Evolutionary conservation across 2,797 vertebrate genomes (phyloP).

Genomic region (Myotis findleyi): DNA sequence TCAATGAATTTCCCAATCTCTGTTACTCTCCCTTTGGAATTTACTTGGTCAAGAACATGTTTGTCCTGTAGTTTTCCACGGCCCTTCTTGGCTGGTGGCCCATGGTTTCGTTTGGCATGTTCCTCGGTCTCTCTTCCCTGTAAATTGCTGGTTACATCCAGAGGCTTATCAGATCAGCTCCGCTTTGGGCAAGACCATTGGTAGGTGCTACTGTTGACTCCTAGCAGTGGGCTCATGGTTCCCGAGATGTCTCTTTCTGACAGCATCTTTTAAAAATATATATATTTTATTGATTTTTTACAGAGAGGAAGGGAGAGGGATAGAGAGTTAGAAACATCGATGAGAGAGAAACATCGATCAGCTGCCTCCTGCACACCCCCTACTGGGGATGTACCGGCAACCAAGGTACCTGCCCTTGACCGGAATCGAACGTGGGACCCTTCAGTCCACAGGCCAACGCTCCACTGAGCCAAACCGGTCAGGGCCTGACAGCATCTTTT

Average conservation of each 20-base stretch:
- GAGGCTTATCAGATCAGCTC: not conserved
- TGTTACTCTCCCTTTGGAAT: not conserved
- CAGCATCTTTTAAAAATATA: not conserved
- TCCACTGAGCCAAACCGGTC: too few relatives aligned
- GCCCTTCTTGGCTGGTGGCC: not conserved
- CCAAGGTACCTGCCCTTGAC: too few relatives aligned
- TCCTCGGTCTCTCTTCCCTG: not conserved
- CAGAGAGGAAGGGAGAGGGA: too few relatives aligned
- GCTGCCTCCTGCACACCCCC: too few relatives aligned
- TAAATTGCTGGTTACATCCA: not conserved
- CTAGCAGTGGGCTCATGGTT: not conserved
- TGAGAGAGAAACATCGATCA: too few relatives aligned
- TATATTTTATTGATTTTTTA: too few relatives aligned
- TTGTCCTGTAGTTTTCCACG: not conserved
- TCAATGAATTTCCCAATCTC: not conserved
- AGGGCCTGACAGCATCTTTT: not conserved
- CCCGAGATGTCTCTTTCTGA: not conserved
- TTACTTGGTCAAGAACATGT: not conserved
- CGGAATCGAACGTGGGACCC: too few relatives aligned
- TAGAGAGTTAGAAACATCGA: too few relatives aligned
- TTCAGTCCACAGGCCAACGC: too few relatives aligned
- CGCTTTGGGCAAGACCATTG: not conserved
- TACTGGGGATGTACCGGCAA: too few relatives aligned
- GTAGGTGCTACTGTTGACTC: not conserved
- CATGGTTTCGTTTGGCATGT: not conserved